Evolutionary conservation across 2,113 vertebrate genomes (phyloP).

Genomic region (Nettapus auritus): DNA sequence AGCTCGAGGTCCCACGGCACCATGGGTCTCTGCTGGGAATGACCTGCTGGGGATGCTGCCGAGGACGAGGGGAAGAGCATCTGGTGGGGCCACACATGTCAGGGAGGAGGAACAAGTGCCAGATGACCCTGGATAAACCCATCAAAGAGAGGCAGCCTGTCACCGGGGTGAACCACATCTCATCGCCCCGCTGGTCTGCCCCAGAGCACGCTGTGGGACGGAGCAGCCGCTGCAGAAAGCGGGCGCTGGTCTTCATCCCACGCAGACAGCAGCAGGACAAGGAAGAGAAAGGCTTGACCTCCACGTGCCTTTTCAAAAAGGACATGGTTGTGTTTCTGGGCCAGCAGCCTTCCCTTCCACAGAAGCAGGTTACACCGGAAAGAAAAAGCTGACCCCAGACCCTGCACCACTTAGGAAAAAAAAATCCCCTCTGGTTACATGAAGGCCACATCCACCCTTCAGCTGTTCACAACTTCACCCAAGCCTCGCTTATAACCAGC

Average conservation of each 20-base stretch:
- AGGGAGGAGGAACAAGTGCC: not conserved
- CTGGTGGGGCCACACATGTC: fast-evolving
- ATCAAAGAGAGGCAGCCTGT: not conserved
- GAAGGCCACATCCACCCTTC: slow-evolving; percentile 24
- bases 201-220: not conserved
- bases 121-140: not conserved
- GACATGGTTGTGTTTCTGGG: not conserved
- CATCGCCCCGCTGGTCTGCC: not conserved
- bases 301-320: not conserved
- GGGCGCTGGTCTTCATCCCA: not conserved
- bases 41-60: not conserved
- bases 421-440: slow-evolving; percentile 37
- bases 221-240: not conserved
- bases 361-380: not conserved
- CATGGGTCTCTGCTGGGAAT: not conserved
- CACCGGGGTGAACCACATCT: not conserved
- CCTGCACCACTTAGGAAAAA: not conserved
- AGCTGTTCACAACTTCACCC: not conserved
- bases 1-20: not conserved
- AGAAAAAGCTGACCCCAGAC: slow-evolving; percentile 9
- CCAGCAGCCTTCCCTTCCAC: not conserved
- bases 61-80: not conserved
- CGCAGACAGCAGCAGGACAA: fast-evolving
- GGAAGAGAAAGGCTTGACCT: not conserved
- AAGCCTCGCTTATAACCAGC: not conserved